Percentiles rank a stretch among this genome's conserved stretches.
These are phyloP conservation scores for Neocloeon triangulifer DNA, from an alignment of 1,140 invertebrate genomes.

Conservation along the genomic window DNA sequence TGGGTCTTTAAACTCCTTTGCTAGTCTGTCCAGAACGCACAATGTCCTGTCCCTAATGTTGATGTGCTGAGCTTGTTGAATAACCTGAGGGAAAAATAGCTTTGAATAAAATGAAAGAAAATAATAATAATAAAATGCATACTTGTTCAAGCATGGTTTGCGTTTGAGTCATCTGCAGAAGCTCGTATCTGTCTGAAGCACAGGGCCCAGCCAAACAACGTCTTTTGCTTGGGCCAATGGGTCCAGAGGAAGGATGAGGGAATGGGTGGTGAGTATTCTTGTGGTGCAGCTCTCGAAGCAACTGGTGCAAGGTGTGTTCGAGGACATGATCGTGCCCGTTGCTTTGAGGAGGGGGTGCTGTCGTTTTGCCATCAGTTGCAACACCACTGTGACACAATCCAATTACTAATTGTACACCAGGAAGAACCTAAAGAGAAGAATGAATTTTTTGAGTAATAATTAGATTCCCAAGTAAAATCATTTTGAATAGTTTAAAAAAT, in stretches of 20 bases:
- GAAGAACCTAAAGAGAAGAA: slow-evolving; percentile 51
- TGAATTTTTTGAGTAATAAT: too few species aligned
- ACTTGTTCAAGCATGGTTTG: slow-evolving; percentile 11
- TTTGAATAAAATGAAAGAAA: slow-evolving; percentile 2
- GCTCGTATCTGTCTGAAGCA: slow-evolving; percentile 62
- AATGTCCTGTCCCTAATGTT: slow-evolving; percentile 76
- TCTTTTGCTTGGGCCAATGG: slow-evolving; percentile 71
- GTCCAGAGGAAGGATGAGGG: slow-evolving; percentile 81
- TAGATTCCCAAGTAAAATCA: too few species aligned
- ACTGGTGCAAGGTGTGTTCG: slow-evolving; percentile 86
- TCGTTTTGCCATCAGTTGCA: slow-evolving; percentile 26
- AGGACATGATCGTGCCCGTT: slow-evolving; percentile 86
- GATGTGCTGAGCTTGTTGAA: slow-evolving; percentile 86
- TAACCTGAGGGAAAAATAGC: slow-evolving; percentile 39
- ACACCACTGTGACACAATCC: slow-evolving; percentile 54
- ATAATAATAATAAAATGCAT: too few species aligned
- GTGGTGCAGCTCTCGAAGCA: slow-evolving; percentile 76
- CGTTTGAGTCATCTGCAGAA: slow-evolving; percentile 68
- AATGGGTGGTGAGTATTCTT: slow-evolving; percentile 81
- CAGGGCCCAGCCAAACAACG: slow-evolving; percentile 74
- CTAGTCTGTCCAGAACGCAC: slow-evolving; percentile 82
- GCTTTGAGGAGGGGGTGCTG: slow-evolving; percentile 20
- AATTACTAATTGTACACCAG: slow-evolving; percentile 72
- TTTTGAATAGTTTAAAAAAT: slow-evolving; percentile 6
- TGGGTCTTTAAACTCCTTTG: slow-evolving; percentile 80